These are phyloP conservation scores for Anas flavirostris DNA, from an alignment of 2,797 vertebrate genomes.

Conservation along the genomic window DNA sequence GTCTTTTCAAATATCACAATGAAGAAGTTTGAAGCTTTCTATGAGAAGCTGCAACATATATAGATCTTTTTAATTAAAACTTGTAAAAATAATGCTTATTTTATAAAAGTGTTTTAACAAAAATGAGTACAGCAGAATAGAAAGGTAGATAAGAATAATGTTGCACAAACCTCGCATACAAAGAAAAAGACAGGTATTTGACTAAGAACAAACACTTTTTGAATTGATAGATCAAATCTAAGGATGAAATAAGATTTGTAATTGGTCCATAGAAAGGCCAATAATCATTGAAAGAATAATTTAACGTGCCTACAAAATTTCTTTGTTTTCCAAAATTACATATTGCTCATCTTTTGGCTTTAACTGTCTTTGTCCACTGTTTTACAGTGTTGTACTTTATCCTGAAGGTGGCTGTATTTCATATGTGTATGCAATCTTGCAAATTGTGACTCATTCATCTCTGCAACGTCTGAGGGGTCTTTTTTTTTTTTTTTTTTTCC, in stretches of 20 bases:
- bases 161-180: not conserved
- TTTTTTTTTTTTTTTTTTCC: not conserved
- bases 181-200: not conserved
- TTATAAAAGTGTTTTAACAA: not conserved
- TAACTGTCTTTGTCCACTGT: not conserved
- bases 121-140: not conserved
- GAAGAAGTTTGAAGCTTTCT: not conserved
- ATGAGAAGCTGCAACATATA: not conserved
- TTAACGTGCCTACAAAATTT: not conserved
- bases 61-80: not conserved
- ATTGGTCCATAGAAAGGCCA: not conserved
- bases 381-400: not conserved
- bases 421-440: not conserved
- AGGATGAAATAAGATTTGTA: not conserved
- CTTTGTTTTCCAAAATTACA: not conserved
- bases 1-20: not conserved
- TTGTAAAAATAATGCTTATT: not conserved
- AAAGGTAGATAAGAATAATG: not conserved
- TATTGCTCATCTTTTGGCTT: not conserved
- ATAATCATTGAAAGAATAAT: not conserved
- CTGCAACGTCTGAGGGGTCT: not conserved
- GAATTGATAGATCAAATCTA: not conserved
- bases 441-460: not conserved
- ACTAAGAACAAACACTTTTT: not conserved
- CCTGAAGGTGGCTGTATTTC: not conserved